A percentile compares a stretch with the other conserved stretches of the same genome.
These are phyloP conservation scores for Turnix velox DNA, from an alignment of 2,113 vertebrate genomes.

Conservation along the genomic window DNA sequence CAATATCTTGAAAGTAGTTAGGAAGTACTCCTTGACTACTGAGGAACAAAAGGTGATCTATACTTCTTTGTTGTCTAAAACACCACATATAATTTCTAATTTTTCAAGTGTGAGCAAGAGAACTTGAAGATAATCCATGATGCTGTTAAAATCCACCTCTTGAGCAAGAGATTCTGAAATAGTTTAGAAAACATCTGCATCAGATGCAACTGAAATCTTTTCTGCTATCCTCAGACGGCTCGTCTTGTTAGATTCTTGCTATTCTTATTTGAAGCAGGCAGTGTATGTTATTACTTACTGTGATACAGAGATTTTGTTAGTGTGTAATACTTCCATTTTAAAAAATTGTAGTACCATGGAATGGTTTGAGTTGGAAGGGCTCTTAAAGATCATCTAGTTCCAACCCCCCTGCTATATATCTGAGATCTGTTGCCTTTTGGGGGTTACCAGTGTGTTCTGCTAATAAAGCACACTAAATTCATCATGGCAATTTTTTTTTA, in stretches of 20 bases:
- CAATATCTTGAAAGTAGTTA: background rate
- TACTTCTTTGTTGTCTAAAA: background rate
- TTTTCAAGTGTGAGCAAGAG: background rate
- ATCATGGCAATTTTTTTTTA: fast-evolving
- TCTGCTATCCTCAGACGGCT: background rate
- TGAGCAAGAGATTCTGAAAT: background rate
- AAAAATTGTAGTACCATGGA: no score
- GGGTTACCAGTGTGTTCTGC: background rate
- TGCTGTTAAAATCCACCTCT: background rate
- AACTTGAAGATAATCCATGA: background rate
- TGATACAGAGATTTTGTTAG: background rate
- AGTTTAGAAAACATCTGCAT: background rate
- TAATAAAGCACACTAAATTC: background rate
- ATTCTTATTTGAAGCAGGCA: background rate
- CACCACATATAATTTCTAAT: background rate
- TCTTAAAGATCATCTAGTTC: no score
- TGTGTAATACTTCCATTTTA: background rate
- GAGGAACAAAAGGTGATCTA: background rate
- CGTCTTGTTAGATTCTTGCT: background rate
- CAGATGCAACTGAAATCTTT: background rate
- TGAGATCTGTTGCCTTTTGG: background rate
- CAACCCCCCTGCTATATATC: no score
- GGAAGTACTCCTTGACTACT: background rate
- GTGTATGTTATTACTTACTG: background rate
- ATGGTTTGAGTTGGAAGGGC: no score